Percentiles rank a stretch among this genome's conserved stretches.
phyloP scores from a whole-genome alignment of 1,140 invertebrate species.

The Dendroctonus ponderosae region DNA sequence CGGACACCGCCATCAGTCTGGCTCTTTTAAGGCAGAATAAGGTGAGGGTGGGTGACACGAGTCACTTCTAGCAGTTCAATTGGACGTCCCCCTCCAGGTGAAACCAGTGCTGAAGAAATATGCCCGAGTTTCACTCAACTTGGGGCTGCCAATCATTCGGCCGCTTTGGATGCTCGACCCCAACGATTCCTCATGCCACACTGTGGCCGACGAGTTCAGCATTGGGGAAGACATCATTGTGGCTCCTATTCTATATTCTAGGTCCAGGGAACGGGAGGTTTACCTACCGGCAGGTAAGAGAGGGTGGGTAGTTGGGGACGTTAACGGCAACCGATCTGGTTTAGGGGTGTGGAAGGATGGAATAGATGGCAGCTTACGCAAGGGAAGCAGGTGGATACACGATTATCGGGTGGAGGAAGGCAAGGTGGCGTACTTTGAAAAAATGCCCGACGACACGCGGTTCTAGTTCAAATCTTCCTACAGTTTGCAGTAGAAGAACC shows the following conservation, averaged over 20 bases:
- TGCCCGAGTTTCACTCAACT: constrained; percentile 70
- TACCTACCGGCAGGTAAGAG: constrained; percentile 71
- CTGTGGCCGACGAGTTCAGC: constrained; percentile 84
- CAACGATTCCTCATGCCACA: constrained; percentile 72
- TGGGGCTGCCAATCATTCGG: constrained; percentile 79
- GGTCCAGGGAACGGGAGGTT: constrained; percentile 59
- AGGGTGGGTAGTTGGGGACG: constrained; percentile 59
- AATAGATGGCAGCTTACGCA: constrained; percentile 77
- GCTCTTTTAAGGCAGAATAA: constrained; percentile 72
- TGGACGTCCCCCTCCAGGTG: constrained; percentile 50
- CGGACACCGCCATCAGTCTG: constrained; percentile 74
- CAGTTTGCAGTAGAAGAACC: too few species aligned
- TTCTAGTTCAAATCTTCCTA: constrained; percentile 54
- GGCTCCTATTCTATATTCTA: constrained; percentile 75
- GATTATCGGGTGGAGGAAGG: constrained; percentile 77
- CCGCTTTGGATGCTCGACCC: constrained; percentile 92
- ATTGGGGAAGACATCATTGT: constrained; percentile 89
- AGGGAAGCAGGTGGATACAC: constrained; percentile 87
- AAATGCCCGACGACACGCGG: constrained; percentile 80
- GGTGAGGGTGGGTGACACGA: constrained; percentile 47
- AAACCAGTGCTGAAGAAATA: constrained; percentile 75
- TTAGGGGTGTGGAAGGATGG: constrained; percentile 82
- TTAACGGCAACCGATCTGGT: constrained; percentile 71
- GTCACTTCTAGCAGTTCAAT: too few species aligned
- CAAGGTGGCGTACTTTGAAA: constrained; percentile 80